A percentile compares a stretch with the other conserved stretches of the same genome.
phyloP scores from a whole-genome alignment of 2,113 vertebrate species.

The Aspidoscelis tigris region DNA sequence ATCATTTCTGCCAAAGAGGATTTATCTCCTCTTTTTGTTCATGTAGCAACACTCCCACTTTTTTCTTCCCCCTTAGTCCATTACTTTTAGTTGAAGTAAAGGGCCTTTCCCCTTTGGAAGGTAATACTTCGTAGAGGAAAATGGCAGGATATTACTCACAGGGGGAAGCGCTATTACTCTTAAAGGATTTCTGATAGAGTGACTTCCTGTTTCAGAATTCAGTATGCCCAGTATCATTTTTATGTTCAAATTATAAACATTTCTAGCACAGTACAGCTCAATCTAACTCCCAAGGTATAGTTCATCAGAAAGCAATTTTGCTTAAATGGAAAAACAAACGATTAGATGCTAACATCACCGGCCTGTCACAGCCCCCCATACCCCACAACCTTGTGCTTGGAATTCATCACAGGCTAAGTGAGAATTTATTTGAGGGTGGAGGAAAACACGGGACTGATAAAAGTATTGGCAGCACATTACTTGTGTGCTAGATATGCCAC shows the following conservation, averaged over 20 bases:
- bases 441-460: conserved; percentile 18
- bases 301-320: conserved; percentile 37
- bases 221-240: conserved; percentile 6
- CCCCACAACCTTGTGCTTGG: conserved; percentile 6
- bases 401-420: conserved; percentile 34
- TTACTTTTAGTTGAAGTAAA: not conserved
- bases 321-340: conserved; percentile 38
- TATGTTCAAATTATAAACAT: conserved; percentile 38
- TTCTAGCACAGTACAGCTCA: conserved; percentile 7
- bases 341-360: conserved; percentile 17
- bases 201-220: conserved; percentile 7
- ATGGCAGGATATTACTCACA: conserved; percentile 24
- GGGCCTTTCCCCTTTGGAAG: not conserved
- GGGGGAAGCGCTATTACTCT: conserved; percentile 20
- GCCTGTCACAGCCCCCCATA: not conserved
- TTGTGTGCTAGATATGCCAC: conserved; percentile 20
- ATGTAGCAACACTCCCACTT: not conserved
- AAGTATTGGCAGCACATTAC: conserved; percentile 15
- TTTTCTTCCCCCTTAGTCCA: not conserved
- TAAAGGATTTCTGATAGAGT: conserved; percentile 8
- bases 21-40: not conserved
- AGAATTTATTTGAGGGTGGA: conserved; percentile 34
- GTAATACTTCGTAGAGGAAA: not conserved
- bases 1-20: not conserved
- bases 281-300: conserved; percentile 22